A percentile compares a stretch with the other conserved stretches of the same genome.
Conservation (phyloP, 2,797 vertebrate species). For the Sebastes oblongus region DNA sequence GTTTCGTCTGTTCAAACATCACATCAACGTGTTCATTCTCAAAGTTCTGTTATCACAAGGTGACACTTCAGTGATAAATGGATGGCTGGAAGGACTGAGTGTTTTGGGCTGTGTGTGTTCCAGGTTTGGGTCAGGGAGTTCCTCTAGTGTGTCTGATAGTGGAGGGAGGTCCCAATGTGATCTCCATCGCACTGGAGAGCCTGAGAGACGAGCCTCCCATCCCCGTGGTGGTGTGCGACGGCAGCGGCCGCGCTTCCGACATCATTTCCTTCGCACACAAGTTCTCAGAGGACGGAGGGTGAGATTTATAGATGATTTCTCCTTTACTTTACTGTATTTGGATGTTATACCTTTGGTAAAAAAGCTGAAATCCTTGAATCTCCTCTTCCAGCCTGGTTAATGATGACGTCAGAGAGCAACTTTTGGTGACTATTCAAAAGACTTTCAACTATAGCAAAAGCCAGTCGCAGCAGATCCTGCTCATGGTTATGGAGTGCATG, state of each 20-base stretch:
- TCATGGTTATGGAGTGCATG: slow-evolving; percentile 98
- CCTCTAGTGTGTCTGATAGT: slow-evolving; percentile 95
- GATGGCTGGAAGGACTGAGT: not conserved
- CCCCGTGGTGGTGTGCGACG: slow-evolving; percentile 96
- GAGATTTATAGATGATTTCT: slow-evolving; percentile 56
- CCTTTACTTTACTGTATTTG: not conserved
- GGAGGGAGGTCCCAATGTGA: slow-evolving; percentile 96
- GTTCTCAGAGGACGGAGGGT: slow-evolving; percentile 96
- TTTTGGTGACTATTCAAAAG: slow-evolving; percentile 97
- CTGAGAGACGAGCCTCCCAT: slow-evolving; percentile 94
- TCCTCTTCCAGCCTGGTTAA: slow-evolving; percentile 84
- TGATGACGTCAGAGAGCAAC: slow-evolving; percentile 93
- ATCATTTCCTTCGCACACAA: slow-evolving; percentile 98
- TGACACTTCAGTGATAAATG: not conserved
- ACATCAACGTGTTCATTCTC: not conserved
- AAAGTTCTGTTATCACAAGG: not conserved
- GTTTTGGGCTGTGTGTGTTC: slow-evolving; percentile 38
- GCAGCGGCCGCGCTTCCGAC: slow-evolving; percentile 94
- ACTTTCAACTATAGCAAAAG: slow-evolving; percentile 95
- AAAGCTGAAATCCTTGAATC: not conserved
- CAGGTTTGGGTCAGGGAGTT: slow-evolving; percentile 96
- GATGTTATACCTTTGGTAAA: not conserved
- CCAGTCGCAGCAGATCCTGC: slow-evolving; percentile 93
- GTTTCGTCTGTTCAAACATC: slow-evolving; percentile 13
- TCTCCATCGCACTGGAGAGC: slow-evolving; percentile 94